Evolutionary conservation across 2,888 invertebrate genomes (phyloP), one percentile per base, ranked within the genome.

Genomic region (Pristionchus maxplancki): DNA sequence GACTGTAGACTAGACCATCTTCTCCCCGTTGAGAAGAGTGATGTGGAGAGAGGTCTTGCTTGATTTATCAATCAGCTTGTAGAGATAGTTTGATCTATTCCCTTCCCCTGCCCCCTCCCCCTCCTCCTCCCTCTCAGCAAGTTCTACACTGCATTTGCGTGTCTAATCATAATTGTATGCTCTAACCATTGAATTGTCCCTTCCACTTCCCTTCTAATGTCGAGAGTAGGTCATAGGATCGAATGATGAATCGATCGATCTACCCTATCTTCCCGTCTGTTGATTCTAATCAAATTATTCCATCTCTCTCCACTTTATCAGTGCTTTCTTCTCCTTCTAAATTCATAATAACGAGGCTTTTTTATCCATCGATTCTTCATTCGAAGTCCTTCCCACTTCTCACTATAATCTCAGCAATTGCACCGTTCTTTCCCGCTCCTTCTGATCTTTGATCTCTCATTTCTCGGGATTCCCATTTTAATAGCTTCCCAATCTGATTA

Each of bases 401-500:
- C 40, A 74, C 24, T 74, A 37, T 40, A 74, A 74, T 74, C 74
- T 74, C 74, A 74, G 24, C 74, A 74, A 74, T 13, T 74, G 74
- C 74, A 74, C 74, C 40, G 74, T 40, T 74, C 74, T 74, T 74
- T 74, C 74, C 74, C 31, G 0, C 34, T 40, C 74, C 74, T 74
- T 40, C 37, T 74, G 74, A 74, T 40, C 74, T 74, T 74, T 74
- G 74, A 74, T 74, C 74, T 74, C 74, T 74, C 31, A 74, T 40
- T 34, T 67, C 40, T 74, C 74, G 74, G 74, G 74, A 74, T 74
- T 74, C 24, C 37, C 40, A 74, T 40, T 40, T 74, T 20, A 74
- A 74, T 74, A 74, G 37, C 74, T 74, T 74, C 74, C 74, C 74
- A 74, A 74, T 74, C 74, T 40, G 74, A 74, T 74, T 74, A 74